Percentiles rank a stretch among this genome's conserved stretches.
phyloP scores from a whole-genome alignment of 1,140 invertebrate species.

The Steinernema feltiae region DNA sequence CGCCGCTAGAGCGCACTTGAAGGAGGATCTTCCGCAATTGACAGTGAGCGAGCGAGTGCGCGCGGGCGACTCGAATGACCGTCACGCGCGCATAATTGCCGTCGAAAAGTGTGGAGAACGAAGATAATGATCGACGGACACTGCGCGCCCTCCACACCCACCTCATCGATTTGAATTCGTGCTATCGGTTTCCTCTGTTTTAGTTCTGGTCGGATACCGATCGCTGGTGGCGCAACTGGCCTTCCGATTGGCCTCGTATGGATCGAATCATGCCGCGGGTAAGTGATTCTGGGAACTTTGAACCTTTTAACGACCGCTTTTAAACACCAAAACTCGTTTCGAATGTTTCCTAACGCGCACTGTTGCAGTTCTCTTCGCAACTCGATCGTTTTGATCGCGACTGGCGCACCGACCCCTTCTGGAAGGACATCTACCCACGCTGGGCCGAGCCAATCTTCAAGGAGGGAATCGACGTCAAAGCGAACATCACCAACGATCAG shows the following conservation, averaged over 20 bases:
- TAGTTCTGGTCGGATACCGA: slow-evolving; percentile 52
- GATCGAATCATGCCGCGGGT: slow-evolving; percentile 54
- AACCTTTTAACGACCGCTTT: not conserved
- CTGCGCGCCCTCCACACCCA: not conserved
- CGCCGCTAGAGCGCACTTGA: slow-evolving; percentile 10
- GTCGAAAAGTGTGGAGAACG: not conserved
- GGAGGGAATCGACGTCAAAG: slow-evolving; percentile 53
- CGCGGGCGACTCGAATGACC: not conserved
- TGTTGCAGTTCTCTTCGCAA: slow-evolving; percentile 53
- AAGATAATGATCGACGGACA: slow-evolving; percentile 18
- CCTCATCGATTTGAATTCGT: slow-evolving; percentile 19
- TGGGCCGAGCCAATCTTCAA: slow-evolving; percentile 57
- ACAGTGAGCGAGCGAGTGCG: not conserved
- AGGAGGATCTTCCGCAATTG: slow-evolving; percentile 14
- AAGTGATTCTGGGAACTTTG: slow-evolving; percentile 21
- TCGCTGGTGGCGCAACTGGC: slow-evolving; percentile 56
- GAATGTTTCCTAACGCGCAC: no score
- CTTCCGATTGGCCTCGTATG: slow-evolving; percentile 56
- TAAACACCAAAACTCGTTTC: not conserved
- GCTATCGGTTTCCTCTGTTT: slow-evolving; percentile 43
- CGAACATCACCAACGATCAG: slow-evolving; percentile 49
- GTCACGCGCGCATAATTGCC: not conserved
- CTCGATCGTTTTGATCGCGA: slow-evolving; percentile 54
- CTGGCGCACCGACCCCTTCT: slow-evolving; percentile 54
- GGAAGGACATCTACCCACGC: slow-evolving; percentile 51